These are phyloP conservation scores for Salminus brasiliensis DNA, from an alignment of 2,113 vertebrate genomes.

Conservation along the genomic window DNA sequence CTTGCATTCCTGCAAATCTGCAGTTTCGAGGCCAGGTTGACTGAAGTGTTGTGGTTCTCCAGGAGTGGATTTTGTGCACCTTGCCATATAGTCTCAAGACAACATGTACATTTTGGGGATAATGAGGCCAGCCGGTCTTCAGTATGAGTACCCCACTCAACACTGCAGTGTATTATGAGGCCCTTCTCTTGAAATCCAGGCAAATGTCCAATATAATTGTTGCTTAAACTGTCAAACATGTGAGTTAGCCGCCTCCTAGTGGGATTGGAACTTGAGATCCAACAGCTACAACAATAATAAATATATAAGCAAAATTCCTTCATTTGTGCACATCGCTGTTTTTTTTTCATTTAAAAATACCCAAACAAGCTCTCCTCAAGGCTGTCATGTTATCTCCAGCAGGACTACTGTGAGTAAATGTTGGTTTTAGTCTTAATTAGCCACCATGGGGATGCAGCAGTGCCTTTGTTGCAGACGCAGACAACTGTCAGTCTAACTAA, in stretches of 20 bases:
- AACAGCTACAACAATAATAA: conserved; percentile 5
- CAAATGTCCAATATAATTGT: not conserved
- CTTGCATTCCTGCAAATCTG: not conserved
- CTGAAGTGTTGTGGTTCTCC: not conserved
- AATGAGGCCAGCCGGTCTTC: not conserved
- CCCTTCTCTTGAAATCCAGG: not conserved
- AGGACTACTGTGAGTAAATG: conserved; percentile 43
- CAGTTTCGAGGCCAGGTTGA: not conserved
- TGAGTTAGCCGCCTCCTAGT: not conserved
- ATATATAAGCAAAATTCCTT: conserved; percentile 14
- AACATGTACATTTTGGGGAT: not conserved
- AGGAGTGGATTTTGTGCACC: not conserved
- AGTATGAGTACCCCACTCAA: not conserved
- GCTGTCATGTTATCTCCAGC: conserved; percentile 42
- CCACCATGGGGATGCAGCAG: conserved; percentile 46
- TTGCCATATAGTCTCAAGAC: not conserved
- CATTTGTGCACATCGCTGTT: conserved; percentile 21
- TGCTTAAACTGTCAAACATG: not conserved
- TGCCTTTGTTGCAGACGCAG: conserved; percentile 18
- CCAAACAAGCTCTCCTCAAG: conserved; percentile 36
- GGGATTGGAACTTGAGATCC: not conserved
- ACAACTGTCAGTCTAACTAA: conserved; percentile 30
- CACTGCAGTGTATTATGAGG: not conserved
- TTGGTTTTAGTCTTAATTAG: conserved; percentile 51
- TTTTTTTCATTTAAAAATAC: conserved; percentile 15